Base-by-base conservation (phyloP, 2,113 vertebrate genomes). In the Capricornis sumatraensis region DNA sequence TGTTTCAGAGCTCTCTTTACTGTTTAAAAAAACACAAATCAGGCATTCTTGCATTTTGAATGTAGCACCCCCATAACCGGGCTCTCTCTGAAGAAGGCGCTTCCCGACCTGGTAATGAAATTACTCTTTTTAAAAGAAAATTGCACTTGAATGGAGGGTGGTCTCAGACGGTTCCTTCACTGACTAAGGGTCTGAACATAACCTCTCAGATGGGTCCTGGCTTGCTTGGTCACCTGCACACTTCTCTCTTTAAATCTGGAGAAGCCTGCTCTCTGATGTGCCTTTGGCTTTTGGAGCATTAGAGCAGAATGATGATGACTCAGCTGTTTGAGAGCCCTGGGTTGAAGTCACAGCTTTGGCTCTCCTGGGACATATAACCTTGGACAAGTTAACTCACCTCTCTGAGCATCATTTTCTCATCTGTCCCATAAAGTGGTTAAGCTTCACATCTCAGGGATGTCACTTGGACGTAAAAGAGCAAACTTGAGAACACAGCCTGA, bases 31-130 rank as follows among this genome's bases (percentile, higher is more conserved):
- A 74, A 53, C 83, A 97, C 94, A 98, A 95, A 45, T 98, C 96
- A 89, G 96, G 87, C 96, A 97, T 98, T 95, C 95, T 97, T 98
- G 98, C 83, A 96, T 98, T 98, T 98, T 97, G 94, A 98, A 98
- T 83, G 50, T 85, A 95, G 97, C 96, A 87, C 94, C 94, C 95
- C 91, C 96, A 30, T 90, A 74, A 98, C 50, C 33, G 30, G 91
- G 82, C 89, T 96, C 96, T 98, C 97, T 98, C 97, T 30, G 33
- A 98, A 89, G 96, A 98, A 97, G 97, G 94, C 55, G 78, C 85
- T 95, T 96, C 96, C 86, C 93, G 86, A 82, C 7, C 14, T 82
- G 50, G 52, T 4, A 79, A 40, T 84, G 85, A 92, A 96, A 95
- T 60, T 16, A 60, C 76, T 96, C 67, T 92, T 96, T 97, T 96